phyloP scores from a whole-genome alignment of 2,888 invertebrate genomes.

The Sarcophaga carnaria region DNA sequence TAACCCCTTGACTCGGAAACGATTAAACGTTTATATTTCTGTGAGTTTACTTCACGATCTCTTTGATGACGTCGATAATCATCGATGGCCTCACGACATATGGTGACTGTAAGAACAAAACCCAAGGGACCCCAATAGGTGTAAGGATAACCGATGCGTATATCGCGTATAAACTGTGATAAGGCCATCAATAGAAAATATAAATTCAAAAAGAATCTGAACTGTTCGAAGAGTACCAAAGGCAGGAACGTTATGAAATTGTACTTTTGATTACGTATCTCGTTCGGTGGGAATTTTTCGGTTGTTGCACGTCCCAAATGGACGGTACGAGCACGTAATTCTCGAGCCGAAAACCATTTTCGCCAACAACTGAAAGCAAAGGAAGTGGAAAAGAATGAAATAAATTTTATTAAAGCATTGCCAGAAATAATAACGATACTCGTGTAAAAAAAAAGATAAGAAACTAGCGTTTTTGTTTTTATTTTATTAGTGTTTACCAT shows the following conservation, averaged over 20 bases:
- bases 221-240: constrained; percentile 97
- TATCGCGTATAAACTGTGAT: constrained; percentile 98
- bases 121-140: constrained; percentile 99
- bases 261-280: constrained; percentile 99
- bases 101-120: constrained; percentile 97
- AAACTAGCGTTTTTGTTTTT: not conserved
- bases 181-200: constrained; percentile 99
- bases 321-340: constrained; percentile 89
- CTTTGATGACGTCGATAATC: constrained; percentile 95
- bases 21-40: constrained; percentile 93
- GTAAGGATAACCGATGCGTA: constrained; percentile 97
- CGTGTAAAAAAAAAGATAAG: too few relatives aligned
- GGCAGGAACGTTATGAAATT: constrained; percentile 95
- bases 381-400: constrained; percentile 6
- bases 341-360: constrained; percentile 88
- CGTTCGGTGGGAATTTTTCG: constrained; percentile 96
- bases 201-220: constrained; percentile 98
- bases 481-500: not conserved
- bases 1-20: constrained; percentile 83
- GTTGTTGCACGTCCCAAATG: constrained; percentile 87
- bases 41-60: constrained; percentile 97
- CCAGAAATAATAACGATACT: not conserved
- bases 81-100: constrained; percentile 98
- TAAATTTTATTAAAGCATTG: not conserved
- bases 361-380: constrained; percentile 87